Conservation (phyloP, 2,797 vertebrate species). For the Poeciliopsis presidionis region DNA sequence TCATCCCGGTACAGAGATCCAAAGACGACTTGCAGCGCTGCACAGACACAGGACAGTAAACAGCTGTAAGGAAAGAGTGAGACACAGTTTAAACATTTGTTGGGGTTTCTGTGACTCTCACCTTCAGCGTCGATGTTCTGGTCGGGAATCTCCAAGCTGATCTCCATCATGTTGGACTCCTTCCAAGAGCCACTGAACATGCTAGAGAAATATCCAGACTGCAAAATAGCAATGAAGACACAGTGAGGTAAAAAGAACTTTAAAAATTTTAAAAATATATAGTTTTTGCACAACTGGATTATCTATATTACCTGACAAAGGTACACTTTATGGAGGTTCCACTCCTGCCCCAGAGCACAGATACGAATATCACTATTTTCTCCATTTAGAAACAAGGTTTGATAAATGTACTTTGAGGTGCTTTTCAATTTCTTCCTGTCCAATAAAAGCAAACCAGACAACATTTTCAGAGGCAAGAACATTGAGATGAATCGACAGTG, state of each 20-base stretch:
- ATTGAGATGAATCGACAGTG: neutral
- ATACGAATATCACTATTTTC: constrained; percentile 98
- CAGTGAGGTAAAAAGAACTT: neutral
- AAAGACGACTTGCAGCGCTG: constrained; percentile 96
- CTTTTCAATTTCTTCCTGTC: constrained; percentile 95
- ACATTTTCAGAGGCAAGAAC: neutral
- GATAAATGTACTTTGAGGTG: constrained; percentile 97
- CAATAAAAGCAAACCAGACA: constrained; percentile 14
- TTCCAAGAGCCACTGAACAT: constrained; percentile 99
- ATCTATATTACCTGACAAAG: constrained; percentile 89
- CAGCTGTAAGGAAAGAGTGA: neutral
- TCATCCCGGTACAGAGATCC: constrained; percentile 97
- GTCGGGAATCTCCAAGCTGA: constrained; percentile 96
- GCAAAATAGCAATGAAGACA: constrained; percentile 11
- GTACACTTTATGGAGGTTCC: constrained; percentile 97
- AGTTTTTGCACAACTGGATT: neutral
- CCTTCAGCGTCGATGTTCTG: constrained; percentile 97
- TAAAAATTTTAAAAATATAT: neutral
- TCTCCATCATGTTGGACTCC: constrained; percentile 94
- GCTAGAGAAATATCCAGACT: constrained; percentile 99
- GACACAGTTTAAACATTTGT: neutral
- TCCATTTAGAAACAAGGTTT: constrained; percentile 95
- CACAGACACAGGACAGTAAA: neutral
- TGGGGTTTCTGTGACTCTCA: constrained; percentile 61
- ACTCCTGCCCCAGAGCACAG: constrained; percentile 93